Percentiles rank a stretch among this genome's conserved stretches.
phyloP scores from a whole-genome alignment of 2,113 vertebrate species.

The Orthonyx spaldingii region DNA sequence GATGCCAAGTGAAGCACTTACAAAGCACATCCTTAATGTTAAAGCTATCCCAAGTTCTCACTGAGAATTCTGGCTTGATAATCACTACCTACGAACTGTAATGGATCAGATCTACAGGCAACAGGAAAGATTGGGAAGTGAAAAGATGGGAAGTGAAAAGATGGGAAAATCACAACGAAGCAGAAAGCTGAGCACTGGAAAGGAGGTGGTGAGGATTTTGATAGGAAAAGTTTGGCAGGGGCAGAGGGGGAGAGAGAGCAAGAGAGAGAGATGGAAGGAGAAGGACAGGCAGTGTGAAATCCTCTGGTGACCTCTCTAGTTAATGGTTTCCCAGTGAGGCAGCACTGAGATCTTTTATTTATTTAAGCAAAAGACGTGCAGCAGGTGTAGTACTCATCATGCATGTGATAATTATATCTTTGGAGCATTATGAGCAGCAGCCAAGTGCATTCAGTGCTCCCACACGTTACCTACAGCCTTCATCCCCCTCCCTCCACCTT shows the following conservation, averaged over 20 bases:
- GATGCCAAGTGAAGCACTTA: background rate
- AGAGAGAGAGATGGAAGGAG: background rate
- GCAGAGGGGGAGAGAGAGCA: background rate
- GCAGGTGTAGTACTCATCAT: conserved; percentile 67
- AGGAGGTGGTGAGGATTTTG: background rate
- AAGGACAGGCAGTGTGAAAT: background rate
- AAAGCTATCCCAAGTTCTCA: background rate
- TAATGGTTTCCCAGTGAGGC: background rate
- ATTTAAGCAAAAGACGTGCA: conserved; percentile 53
- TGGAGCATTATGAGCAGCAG: conserved; percentile 36
- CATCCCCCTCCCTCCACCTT: background rate
- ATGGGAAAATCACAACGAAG: background rate
- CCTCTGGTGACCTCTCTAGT: background rate
- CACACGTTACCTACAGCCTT: conserved; percentile 57
- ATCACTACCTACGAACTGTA: background rate
- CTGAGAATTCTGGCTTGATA: background rate
- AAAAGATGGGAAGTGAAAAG: background rate
- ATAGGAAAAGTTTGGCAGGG: background rate
- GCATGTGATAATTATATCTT: conserved; percentile 66
- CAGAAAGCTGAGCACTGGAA: background rate
- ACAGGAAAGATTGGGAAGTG: background rate
- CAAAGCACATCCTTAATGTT: background rate
- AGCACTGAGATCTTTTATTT: conserved; percentile 31
- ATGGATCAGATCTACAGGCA: background rate
- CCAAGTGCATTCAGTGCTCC: conserved; percentile 58